Percentiles rank a stretch among this genome's conserved stretches.
These are phyloP conservation scores for Ochropleura plecta DNA, from an alignment of 2,888 invertebrate genomes.

Conservation along the genomic window DNA sequence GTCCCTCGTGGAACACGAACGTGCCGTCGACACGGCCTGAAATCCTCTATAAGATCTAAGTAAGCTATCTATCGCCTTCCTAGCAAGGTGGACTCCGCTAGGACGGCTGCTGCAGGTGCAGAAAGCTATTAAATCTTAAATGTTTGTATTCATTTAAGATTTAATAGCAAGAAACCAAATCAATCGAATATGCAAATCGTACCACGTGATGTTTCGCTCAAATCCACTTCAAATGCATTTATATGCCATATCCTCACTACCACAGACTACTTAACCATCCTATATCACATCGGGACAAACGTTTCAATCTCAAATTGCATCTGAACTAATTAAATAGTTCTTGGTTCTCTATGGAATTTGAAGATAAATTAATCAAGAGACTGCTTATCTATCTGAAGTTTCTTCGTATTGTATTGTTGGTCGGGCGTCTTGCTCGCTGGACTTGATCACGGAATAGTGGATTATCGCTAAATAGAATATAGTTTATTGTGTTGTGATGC, in stretches of 20 bases:
- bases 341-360: conserved; percentile 29
- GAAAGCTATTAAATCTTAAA: no score
- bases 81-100: no score
- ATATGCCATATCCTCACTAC: no score
- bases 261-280: not conserved
- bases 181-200: not conserved
- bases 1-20: no score
- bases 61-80: no score
- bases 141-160: no score
- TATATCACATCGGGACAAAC: not conserved
- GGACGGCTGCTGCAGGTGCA: no score
- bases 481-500: no score
- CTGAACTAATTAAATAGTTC: conserved; percentile 36
- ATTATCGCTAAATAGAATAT: not conserved
- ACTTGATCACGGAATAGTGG: not conserved
- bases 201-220: not conserved
- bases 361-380: conserved; percentile 41
- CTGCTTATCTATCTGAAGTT: conserved; percentile 20
- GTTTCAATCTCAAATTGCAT: conserved; percentile 46
- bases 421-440: not conserved
- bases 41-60: no score
- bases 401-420: not conserved
- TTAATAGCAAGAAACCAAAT: no score
- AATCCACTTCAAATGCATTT: not conserved
- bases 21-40: no score